Evolutionary conservation across 2,797 vertebrate genomes (phyloP), one percentile per base, ranked within the genome.

Genomic region (Melanotaenia pygmaea): DNA sequence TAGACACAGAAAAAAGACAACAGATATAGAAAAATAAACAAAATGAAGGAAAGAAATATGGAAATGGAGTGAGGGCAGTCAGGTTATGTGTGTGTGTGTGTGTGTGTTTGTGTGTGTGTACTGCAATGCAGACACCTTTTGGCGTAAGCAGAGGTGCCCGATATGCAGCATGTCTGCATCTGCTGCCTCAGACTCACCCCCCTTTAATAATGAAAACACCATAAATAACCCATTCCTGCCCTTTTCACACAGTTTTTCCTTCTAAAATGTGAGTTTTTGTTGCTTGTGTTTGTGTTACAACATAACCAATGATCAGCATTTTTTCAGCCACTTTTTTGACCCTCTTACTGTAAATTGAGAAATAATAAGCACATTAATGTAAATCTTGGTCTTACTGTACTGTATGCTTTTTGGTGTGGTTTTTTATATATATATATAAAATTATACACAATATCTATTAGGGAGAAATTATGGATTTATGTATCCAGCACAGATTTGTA

Each of bases 101-200:
- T 30, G 28, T 30, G 28, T 30, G 28, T 30, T 30, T 30, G 28
- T 30, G 28, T 30, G 28, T 30, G 28, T 30, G 28, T 30, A 89
- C 91, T 85, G 90, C 91, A 92, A 86, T 93, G 91, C 91, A 93
- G 90, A 89, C 87, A 84, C 86, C 80, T 88, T 88, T 85, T 67
- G 72, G 81, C 61, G 40, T 87, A 73, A 78, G 86, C 79, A 84
- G 62, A 81, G 84, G 80, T 61, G 80, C 64, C 80, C 37, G 14
- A 22, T 64, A 82, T 86, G 69, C 67, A 54, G 76, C 38, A 70
- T 69, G 66, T 77, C 59, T 73, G 24, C 37, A 71, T 68, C 59
- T n/a, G 47, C 79, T 47, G 72, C 53, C 20, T 62, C 68, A 61
- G 35, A 59, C 59, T 57, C 60, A 3, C 37, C 32, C 58, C 38